Base-by-base conservation (phyloP, 2,888 invertebrate species). In the Galeruca laticollis region DNA sequence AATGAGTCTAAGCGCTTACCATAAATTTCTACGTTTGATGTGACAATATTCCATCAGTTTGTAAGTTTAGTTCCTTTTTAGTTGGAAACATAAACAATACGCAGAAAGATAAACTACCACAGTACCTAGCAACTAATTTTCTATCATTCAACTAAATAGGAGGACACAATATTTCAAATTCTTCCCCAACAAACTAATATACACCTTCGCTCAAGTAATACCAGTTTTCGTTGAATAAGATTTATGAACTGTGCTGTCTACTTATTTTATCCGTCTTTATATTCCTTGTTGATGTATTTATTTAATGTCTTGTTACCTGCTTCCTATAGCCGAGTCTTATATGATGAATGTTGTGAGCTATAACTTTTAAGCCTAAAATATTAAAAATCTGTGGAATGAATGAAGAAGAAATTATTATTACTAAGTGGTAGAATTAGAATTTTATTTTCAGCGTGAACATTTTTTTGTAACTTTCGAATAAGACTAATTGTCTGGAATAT, bases 201-300 rank as follows among this genome's bases (percentile, higher is more conserved):
- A 40, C 40, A 40, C 40, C 40, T 40, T 40, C 40, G n/a, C n/a
- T 40, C 40, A n/a, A 40, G 40, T 40, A 40, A 40, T 40, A 40
- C 40, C 40, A 40, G 40, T 6, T 40, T n/a, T 6, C 40, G n/a
- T 40, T 40, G 40, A 40, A n/a, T 40, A n/a, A 40, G 40, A 40
- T 40, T 40, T 15, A 40, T 40, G n/a, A 40, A 40, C 40, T n/a
- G 40, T 5, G 40, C 13, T 40, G 40, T 40, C 40, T 40, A 5
- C 13, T 40, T 40, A 40, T 40, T n/a, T 40, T 40, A 40, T 40
- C n/a, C 40, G 40, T 40, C 40, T 40, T 40, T n/a, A 40, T 40
- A 40, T n/a, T n/a, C 40, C 40, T 40, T 13, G 40, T 40, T 40
- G 40, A 6, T 13, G 40, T 40, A n/a, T 40, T 40, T 40, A 40